Base-by-base conservation (phyloP, 2,113 vertebrate species). In the Pavo muticus region DNA sequence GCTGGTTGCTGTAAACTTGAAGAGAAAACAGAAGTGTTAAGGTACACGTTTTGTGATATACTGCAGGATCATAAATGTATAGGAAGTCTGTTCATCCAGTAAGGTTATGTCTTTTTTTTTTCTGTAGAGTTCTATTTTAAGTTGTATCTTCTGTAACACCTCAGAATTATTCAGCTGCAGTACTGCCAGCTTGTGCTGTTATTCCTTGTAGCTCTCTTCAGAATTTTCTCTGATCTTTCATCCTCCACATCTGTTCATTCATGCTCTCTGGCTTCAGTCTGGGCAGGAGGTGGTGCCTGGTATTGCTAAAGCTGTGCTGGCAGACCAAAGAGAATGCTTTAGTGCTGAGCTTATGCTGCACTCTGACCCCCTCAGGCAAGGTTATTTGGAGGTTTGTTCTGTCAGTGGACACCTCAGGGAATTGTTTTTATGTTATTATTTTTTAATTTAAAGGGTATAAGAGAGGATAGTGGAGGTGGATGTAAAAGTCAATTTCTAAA, bases 191-290 rank as follows among this genome's bases (percentile, higher is more conserved):
- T 29, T 71, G 44, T 56, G 30, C 42, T 90, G 35, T 75, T 6
- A 27, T 76, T 60, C 14, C 10, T 23, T 30, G 45, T 35, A 21
- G 27, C 19, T 21, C 15, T 57, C 14, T 59, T 42, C 32, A 81
- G 59, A 85, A 65, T 54, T 37, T 14, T 4, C 5, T 81, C 24
- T 27, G 7, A 25, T 81, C n/a, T n/a, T 9, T 54, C 23, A 18
- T 67, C 30, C 19, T 60, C n/a, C 12, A 37, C 6, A 18, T 76
- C n/a, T 60, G 3, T 52, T 81, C 9, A 14, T 81, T 40, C 0
- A 1, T 29, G 24, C 17, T 40, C 2, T 1, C 48, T 64, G 42
- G 45, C 73, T 42, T 5, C 1, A 2, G 20, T 56, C 7, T 1
- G 6, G 40, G 35, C 39, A 39, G 71, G 56, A 74, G 39, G 32